phyloP scores from a whole-genome alignment of 1,140 invertebrate species.

The Leptinotarsa undecemlineata region DNA sequence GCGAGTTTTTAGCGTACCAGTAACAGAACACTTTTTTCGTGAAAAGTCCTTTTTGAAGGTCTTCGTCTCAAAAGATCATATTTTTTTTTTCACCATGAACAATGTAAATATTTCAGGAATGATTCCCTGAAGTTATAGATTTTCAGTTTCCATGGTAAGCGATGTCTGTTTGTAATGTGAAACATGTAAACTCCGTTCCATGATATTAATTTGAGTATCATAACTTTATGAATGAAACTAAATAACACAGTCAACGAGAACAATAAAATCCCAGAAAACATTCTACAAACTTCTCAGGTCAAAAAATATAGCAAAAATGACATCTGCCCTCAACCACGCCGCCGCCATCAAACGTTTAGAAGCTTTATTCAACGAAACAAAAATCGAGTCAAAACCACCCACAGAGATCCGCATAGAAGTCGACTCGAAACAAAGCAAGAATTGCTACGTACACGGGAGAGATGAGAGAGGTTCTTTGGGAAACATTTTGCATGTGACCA shows the following conservation, averaged over 20 bases:
- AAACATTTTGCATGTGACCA: conserved; percentile 51
- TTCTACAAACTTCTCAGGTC: too few species aligned
- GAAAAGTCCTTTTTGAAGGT: too few species aligned
- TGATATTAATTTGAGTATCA: too few species aligned
- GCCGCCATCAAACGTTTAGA: conserved; percentile 71
- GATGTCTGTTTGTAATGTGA: too few species aligned
- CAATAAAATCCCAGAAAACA: background rate
- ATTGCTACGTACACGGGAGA: conserved; percentile 73
- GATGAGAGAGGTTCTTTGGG: conserved; percentile 62
- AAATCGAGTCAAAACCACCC: conserved; percentile 60
- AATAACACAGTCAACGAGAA: background rate
- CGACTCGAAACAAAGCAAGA: conserved; percentile 60
- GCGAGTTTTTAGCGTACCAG: too few species aligned
- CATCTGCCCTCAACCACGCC: conserved; percentile 62
- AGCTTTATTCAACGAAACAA: conserved; percentile 69
- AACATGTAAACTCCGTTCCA: too few species aligned
- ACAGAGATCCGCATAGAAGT: conserved; percentile 60
- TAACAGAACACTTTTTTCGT: too few species aligned
- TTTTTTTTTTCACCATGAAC: too few species aligned
- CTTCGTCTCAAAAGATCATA: too few species aligned
- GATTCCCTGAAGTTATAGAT: too few species aligned
- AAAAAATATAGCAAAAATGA: conserved; percentile 50
- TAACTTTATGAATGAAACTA: background rate
- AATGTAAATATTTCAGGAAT: too few species aligned
- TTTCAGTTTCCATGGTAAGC: too few species aligned